These are phyloP conservation scores for Pocota personata DNA, from an alignment of 2,888 invertebrate genomes.

Conservation along the genomic window DNA sequence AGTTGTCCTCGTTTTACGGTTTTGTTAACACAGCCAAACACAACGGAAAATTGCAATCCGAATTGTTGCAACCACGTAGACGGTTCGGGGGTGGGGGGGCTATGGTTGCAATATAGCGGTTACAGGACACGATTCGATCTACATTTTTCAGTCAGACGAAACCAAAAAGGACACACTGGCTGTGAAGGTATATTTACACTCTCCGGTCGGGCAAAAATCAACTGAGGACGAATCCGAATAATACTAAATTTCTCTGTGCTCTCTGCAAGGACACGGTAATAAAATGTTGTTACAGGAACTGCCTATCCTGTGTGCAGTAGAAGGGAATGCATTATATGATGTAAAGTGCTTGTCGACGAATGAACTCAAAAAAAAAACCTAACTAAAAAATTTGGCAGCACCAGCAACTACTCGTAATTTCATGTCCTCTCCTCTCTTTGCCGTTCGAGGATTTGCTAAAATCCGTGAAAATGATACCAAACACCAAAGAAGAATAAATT, in stretches of 20 bases:
- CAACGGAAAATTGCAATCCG: constrained; percentile 66
- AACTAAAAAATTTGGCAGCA: constrained; percentile 58
- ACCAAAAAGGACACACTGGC: constrained; percentile 28
- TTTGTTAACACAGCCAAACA: constrained; percentile 69
- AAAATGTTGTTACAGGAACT: neutral
- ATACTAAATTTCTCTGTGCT: constrained; percentile 14
- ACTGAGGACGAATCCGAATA: constrained; percentile 25
- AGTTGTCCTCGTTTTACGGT: constrained; percentile 61
- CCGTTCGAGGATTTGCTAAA: constrained; percentile 35
- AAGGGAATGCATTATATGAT: constrained; percentile 41
- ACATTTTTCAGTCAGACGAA: constrained; percentile 40
- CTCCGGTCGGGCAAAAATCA: constrained; percentile 36
- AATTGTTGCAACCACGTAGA: constrained; percentile 57
- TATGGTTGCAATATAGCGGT: constrained; percentile 59
- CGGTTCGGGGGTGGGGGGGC: neutral
- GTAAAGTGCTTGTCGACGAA: constrained; percentile 12
- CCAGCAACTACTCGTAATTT: constrained; percentile 18
- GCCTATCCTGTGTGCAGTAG: constrained; percentile 10
- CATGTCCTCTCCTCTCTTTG: neutral
- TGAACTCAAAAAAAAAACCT: no score
- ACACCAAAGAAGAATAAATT: constrained; percentile 63
- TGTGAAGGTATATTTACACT: constrained; percentile 19
- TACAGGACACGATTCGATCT: constrained; percentile 61
- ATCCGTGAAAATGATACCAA: constrained; percentile 64
- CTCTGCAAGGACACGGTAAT: constrained; percentile 42